Evolutionary conservation across 1,140 invertebrate genomes (phyloP).

Genomic region (Philaenus spumarius): DNA sequence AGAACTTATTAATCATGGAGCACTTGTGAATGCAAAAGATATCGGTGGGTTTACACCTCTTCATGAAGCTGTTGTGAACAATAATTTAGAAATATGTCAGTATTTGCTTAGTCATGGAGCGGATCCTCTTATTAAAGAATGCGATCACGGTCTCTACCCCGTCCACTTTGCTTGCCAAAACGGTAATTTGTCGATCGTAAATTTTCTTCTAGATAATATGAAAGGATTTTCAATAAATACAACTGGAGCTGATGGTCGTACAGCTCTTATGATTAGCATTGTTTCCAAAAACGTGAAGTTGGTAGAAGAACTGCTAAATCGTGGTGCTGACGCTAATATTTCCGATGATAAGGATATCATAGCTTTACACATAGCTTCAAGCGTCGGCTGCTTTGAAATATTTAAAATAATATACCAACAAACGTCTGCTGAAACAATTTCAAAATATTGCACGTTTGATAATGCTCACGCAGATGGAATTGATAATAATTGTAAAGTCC

Average conservation of each 20-base stretch:
- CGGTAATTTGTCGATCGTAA: slow-evolving; percentile 10
- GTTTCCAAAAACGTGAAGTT: slow-evolving; percentile 43
- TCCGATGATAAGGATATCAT: slow-evolving; percentile 43
- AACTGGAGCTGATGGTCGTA: slow-evolving; percentile 27
- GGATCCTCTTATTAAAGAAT: slow-evolving; percentile 3
- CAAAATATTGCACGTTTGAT: slow-evolving; percentile 22
- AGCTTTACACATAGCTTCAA: slow-evolving; percentile 36
- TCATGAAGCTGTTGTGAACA: slow-evolving; percentile 23
- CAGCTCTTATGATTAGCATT: slow-evolving; percentile 44
- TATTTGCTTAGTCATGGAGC: slow-evolving; percentile 16
- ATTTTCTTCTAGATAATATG: slow-evolving; percentile 15
- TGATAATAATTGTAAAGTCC: not conserved
- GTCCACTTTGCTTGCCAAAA: slow-evolving; percentile 24
- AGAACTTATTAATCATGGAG: slow-evolving; percentile 25
- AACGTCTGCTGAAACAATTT: slow-evolving; percentile 19
- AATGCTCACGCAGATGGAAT: slow-evolving; percentile 9
- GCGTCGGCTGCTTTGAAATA: slow-evolving; percentile 1
- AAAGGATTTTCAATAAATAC: slow-evolving; percentile 20
- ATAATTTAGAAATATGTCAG: slow-evolving; percentile 12
- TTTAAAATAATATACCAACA: slow-evolving; percentile 10
- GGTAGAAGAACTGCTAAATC: slow-evolving; percentile 39
- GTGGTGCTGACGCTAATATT: slow-evolving; percentile 42
- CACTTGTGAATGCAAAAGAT: slow-evolving; percentile 21
- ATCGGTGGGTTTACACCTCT: slow-evolving; percentile 23
- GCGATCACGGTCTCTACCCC: slow-evolving; percentile 12